Evolutionary conservation across 2,888 invertebrate genomes (phyloP), one percentile per base, ranked within the genome.

Genomic region (Nomada flava): DNA sequence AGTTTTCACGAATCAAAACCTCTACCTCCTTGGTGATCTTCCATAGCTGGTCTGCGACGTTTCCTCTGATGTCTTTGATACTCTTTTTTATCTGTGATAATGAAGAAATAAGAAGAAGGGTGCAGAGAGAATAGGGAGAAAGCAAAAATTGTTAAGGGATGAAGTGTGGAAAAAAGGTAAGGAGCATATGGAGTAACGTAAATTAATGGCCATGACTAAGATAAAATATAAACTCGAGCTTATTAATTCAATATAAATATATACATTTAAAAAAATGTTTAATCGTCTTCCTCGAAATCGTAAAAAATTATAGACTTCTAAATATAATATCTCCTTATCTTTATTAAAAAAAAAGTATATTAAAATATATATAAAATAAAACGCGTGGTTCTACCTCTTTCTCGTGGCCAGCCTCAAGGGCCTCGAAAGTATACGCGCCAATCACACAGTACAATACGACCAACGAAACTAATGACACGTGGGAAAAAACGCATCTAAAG

Each of bases 361-460:
- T 36, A 5, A 36, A 36, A 50, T 50, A 50, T 18, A 50, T 5
- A 18, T 50, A 5, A 23, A 47, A 44, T 5, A 23, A 26, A 47
- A 64, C 23, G 42, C 1, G 10, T 10, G 15, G 0, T 13, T 20
- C 9, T 70, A 97, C 98, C 94, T 96, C 95, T 88, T 94, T 95
- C 93, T 98, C 98, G 91, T 98, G 95, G 65, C 95, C 95, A 9
- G 95, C 95, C 92, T 98, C 98, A 77, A 98, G 94, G 68, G 95
- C 95, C 93, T 96, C 96, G 94, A 98, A 98, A 79, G 97, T 96
- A 92, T 97, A 96, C 20, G 98, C 98, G 11, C 98, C 98, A 75
- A 98, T 95, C 89, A 98, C 96, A 94, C 98, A 98, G 94, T 98
- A 98, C 47, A 97, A 96, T 83, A 98, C 97, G 88, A 98, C 98